Conservation (phyloP, 2,113 vertebrate species). For the Microtus oregoni region DNA sequence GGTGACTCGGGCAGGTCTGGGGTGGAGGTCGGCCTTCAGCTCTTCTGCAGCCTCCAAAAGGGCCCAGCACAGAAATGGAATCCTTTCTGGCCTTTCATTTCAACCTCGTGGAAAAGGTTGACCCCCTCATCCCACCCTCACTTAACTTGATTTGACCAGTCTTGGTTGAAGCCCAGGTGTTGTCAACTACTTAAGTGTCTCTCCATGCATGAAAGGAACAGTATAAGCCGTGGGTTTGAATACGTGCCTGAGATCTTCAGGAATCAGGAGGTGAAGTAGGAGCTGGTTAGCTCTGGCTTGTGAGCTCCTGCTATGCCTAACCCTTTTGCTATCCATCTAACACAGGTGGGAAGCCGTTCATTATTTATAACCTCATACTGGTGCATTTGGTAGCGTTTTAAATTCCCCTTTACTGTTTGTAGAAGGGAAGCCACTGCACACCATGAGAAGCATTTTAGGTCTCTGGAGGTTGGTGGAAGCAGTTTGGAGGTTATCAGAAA, state of each 20-base stretch:
- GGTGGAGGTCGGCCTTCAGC: too few relatives aligned
- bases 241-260: not conserved
- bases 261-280: not conserved
- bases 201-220: not conserved
- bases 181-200: not conserved
- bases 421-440: not conserved
- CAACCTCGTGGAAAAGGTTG: not conserved
- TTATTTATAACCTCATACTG: not conserved
- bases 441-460: not conserved
- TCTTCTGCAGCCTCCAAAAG: too few relatives aligned
- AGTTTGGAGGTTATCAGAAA: not conserved
- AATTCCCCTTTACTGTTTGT: not conserved
- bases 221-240: not conserved
- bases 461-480: not conserved
- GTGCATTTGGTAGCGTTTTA: not conserved
- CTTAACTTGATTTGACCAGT: not conserved
- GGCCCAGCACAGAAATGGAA: too few relatives aligned
- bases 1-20: accelerated
- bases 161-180: not conserved
- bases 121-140: not conserved
- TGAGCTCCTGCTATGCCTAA: not conserved
- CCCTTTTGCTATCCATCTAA: not conserved
- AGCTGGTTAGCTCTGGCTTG: not conserved
- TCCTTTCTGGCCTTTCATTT: too few relatives aligned
- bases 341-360: not conserved